These are phyloP conservation scores for Sebastes nivosus DNA, from an alignment of 2,797 vertebrate species.

Conservation along the genomic window DNA sequence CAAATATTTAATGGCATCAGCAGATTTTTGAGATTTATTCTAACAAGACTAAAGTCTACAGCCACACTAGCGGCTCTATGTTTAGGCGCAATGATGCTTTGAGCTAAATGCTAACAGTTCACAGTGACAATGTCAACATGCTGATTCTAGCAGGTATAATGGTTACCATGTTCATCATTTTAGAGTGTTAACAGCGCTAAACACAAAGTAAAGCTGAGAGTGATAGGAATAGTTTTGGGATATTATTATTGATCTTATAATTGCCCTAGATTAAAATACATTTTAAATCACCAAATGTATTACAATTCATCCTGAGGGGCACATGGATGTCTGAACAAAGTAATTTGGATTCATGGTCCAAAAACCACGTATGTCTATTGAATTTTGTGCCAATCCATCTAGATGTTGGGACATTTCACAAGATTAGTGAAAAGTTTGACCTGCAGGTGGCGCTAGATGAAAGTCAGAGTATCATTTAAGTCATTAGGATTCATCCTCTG, in stretches of 20 bases:
- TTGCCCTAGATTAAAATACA: neutral
- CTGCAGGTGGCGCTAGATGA: too few relatives aligned
- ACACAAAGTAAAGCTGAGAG: neutral
- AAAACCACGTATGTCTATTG: accelerated
- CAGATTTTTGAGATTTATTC: neutral
- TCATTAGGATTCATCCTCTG: too few relatives aligned
- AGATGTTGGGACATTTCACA: too few relatives aligned
- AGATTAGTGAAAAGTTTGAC: too few relatives aligned
- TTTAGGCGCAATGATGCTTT: neutral
- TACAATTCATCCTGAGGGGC: neutral
- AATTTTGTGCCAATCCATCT: too few relatives aligned
- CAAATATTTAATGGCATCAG: conserved; percentile 6
- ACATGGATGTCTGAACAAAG: too few relatives aligned
- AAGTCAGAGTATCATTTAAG: too few relatives aligned
- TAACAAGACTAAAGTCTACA: neutral
- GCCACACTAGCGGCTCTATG: neutral
- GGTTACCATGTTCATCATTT: neutral
- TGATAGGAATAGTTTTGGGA: neutral
- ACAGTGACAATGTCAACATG: neutral
- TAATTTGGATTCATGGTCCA: too few relatives aligned
- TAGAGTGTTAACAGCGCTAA: too few relatives aligned
- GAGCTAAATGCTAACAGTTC: too few relatives aligned
- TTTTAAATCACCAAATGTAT: neutral
- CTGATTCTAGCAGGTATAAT: neutral
- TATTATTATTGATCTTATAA: neutral